A percentile compares a stretch with the other conserved stretches of the same genome.
These are phyloP conservation scores for Macrochelys suwanniensis DNA, from an alignment of 2,797 vertebrate species.

Conservation along the genomic window DNA sequence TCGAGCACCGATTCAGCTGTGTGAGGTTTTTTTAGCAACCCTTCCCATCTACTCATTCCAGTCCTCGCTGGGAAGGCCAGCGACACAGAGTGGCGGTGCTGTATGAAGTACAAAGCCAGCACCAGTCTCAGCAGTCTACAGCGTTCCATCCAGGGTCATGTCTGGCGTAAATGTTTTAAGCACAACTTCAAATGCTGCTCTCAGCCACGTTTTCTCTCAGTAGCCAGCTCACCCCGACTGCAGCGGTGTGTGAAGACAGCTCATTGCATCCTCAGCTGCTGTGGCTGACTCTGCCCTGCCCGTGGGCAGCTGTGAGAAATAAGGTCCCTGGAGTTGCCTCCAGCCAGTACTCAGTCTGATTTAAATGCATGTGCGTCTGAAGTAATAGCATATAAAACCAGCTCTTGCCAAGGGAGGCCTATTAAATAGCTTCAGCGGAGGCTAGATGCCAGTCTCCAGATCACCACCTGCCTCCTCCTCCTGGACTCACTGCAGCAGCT, in stretches of 20 bases:
- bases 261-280: not conserved
- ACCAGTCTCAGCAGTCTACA: not conserved
- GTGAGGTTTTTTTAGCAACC: too few species aligned
- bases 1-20: rapidly evolving
- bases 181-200: not conserved
- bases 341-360: not conserved
- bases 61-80: not conserved
- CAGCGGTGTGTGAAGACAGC: not conserved
- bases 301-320: not conserved
- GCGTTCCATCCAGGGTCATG: not conserved
- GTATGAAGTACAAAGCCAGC: not conserved
- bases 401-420: not conserved
- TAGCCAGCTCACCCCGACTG: not conserved
- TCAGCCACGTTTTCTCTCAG: not conserved
- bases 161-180: not conserved
- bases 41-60: not conserved
- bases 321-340: not conserved
- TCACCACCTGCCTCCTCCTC: not conserved
- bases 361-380: not conserved
- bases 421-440: not conserved
- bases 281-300: not conserved
- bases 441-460: not conserved
- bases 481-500: not conserved
- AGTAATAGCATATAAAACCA: not conserved
- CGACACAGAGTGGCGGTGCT: not conserved